Percentiles rank a stretch among this genome's conserved stretches.
phyloP scores from a whole-genome alignment of 2,797 vertebrate species.

The Arrhamphus sclerolepis region DNA sequence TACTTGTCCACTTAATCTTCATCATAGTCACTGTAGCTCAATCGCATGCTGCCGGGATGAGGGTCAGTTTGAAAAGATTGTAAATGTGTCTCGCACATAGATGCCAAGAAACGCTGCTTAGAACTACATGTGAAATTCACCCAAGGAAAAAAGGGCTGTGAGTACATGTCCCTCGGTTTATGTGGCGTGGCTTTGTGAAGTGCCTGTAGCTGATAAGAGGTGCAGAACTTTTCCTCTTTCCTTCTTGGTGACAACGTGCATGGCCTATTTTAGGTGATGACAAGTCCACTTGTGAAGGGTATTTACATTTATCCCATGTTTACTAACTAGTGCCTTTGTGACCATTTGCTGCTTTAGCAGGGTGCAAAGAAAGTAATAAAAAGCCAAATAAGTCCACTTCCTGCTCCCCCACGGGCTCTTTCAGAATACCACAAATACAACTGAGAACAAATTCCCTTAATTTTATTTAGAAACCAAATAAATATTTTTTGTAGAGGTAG shows the following conservation, averaged over 20 bases:
- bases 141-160: slow-evolving; percentile 1
- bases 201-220: slow-evolving; percentile 55
- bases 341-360: not conserved
- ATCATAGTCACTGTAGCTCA: slow-evolving; percentile 53
- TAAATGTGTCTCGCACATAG: slow-evolving; percentile 41
- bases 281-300: slow-evolving; percentile 1
- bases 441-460: not conserved
- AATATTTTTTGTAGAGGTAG: not conserved
- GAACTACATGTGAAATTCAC: slow-evolving; percentile 25
- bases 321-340: not conserved
- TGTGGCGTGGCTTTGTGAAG: slow-evolving; percentile 42
- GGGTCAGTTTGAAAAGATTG: slow-evolving; percentile 46
- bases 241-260: slow-evolving; percentile 38
- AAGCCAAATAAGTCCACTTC: not conserved
- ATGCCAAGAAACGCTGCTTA: slow-evolving; percentile 51
- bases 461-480: slow-evolving; percentile 20
- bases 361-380: not conserved
- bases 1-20: slow-evolving; percentile 65
- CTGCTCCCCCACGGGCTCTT: fast-evolving
- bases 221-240: slow-evolving; percentile 26
- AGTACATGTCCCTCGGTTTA: slow-evolving; percentile 19
- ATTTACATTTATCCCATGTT: not conserved
- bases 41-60: slow-evolving; percentile 38
- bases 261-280: slow-evolving; percentile 45
- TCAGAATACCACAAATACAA: not conserved